Base-by-base conservation (phyloP, 2,797 vertebrate genomes). In the Eremophila alpestris region DNA sequence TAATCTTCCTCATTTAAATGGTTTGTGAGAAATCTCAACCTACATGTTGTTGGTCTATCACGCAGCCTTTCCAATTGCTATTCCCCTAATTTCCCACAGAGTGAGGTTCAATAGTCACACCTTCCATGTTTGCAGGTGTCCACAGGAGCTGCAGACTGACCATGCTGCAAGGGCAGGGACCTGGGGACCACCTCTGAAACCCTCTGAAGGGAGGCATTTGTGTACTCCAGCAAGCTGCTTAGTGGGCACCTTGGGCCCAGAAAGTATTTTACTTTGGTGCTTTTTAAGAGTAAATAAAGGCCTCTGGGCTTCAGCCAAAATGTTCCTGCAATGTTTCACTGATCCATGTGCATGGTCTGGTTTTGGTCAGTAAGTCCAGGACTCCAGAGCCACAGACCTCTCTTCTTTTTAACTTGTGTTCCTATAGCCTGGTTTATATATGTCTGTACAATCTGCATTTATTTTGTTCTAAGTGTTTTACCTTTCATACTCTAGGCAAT, bases 321-420 rank as follows among this genome's bases (percentile, higher is more conserved):
- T 52, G 46, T 38, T 52, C 36, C 11, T 20, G 20, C 16, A 10
- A 24, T 16, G 17, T 65, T 67, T 62, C 56, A 51, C 21, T 55
- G 32, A n/a, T 60, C 23, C 13, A 11, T 1, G 7, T 0, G 0
- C 32, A 26, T 14, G 36, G 27, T 27, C 51, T 51, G 22, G 20
- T 67, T 74, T 74, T 26, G 9, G 38, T 68, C 43, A 79, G 26
- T 48, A 34, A 29, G 9, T 26, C 41, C 48, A 70, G 16, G 24
- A 56, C 16, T 59, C 26, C 45, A 81, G n/a, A 77, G 20, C 16
- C 11, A 34, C 54, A 40, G 36, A 29, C 3, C 5, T 58, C 11
- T 78, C 22, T 48, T 79, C 51, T 60, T 91, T 82, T 32, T 64
- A 30, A 76, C 46, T 46, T 36, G 6, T 45, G 32, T 70, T 83